These are phyloP conservation scores for Tridacna gigas DNA, from an alignment of 2,888 invertebrate genomes.

Conservation along the genomic window DNA sequence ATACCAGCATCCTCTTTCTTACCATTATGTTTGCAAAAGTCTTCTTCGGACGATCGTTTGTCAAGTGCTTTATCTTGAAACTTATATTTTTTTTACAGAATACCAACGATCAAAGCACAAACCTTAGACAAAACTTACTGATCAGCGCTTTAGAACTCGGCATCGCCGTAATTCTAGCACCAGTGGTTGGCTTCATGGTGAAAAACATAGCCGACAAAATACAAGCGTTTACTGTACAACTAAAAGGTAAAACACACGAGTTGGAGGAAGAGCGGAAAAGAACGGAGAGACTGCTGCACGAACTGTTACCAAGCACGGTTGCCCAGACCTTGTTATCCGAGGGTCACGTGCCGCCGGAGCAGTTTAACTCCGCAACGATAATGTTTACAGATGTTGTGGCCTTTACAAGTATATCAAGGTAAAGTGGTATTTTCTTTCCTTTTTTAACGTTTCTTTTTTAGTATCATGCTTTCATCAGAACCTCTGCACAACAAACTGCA, in stretches of 20 bases:
- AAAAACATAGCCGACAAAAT: slow-evolving; percentile 57
- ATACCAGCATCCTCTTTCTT: too few species aligned
- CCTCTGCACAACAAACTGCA: too few species aligned
- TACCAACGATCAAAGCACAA: slow-evolving; percentile 25
- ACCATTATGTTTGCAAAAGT: too few species aligned
- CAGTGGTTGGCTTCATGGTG: slow-evolving; percentile 48
- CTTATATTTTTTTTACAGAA: slow-evolving; percentile 12
- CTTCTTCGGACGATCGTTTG: too few species aligned
- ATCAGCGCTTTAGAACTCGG: slow-evolving; percentile 41
- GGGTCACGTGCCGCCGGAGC: slow-evolving; percentile 59
- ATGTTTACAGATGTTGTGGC: slow-evolving; percentile 67
- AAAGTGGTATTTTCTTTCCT: background rate
- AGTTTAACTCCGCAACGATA: slow-evolving; percentile 64
- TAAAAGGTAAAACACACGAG: slow-evolving; percentile 57
- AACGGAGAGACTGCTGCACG: slow-evolving; percentile 57
- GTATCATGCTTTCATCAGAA: too few species aligned
- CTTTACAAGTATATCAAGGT: slow-evolving; percentile 63
- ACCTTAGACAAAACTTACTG: background rate
- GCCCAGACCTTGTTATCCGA: slow-evolving; percentile 58
- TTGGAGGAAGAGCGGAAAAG: slow-evolving; percentile 60
- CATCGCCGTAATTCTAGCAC: slow-evolving; percentile 48
- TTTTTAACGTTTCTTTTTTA: too few species aligned
- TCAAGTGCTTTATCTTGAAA: background rate
- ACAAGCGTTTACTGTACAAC: slow-evolving; percentile 44
- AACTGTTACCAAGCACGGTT: slow-evolving; percentile 65